phyloP scores from a whole-genome alignment of 2,888 invertebrate genomes.

The Hyppa rectilinea region DNA sequence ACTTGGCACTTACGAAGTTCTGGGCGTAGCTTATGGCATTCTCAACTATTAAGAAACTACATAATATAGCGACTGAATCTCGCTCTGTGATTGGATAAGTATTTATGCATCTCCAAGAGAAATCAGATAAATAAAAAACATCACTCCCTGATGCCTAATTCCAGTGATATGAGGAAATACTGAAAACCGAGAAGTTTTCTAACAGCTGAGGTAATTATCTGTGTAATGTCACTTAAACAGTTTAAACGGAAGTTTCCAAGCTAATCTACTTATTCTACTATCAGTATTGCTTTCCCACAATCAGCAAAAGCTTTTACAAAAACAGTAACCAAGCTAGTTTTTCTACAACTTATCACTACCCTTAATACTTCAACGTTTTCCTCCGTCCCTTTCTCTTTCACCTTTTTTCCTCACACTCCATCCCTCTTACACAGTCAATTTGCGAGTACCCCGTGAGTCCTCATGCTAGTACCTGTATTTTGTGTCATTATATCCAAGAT shows the following conservation, averaged over 20 bases:
- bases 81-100: not conserved
- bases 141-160: not conserved
- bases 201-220: not conserved
- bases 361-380: conserved; percentile 26
- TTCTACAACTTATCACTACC: conserved; percentile 38
- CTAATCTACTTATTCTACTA: not conserved
- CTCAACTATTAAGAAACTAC: conserved; percentile 2
- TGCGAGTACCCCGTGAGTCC: conserved; percentile 50
- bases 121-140: not conserved
- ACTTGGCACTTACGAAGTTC: conserved; percentile 32
- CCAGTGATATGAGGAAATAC: not conserved
- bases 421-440: conserved; percentile 62
- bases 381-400: conserved; percentile 41
- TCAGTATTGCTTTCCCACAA: not conserved
- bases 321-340: conserved; percentile 35
- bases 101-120: not conserved
- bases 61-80: not conserved
- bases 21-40: conserved; percentile 42
- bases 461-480: conserved; percentile 66
- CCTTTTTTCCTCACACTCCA: conserved; percentile 2
- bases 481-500: conserved; percentile 82
- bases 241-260: not conserved
- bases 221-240: not conserved
- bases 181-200: not conserved
- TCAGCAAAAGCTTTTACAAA: conserved; percentile 7